Conservation (phyloP, 2,113 vertebrate genomes). For the Neolamprologus caudopunctatus region DNA sequence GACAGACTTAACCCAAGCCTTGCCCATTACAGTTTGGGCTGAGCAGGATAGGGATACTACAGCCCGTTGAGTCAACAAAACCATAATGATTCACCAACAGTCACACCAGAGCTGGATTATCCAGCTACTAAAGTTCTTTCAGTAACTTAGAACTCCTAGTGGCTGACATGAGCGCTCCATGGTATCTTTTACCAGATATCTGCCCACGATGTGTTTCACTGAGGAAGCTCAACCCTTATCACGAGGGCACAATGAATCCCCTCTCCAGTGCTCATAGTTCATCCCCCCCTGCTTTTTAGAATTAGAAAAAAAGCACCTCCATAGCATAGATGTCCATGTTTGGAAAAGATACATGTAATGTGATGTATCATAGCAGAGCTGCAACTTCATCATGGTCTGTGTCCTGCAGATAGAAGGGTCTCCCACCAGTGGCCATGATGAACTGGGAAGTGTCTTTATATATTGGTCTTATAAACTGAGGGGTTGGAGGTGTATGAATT, state of each 20-base stretch:
- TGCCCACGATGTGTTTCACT: slow-evolving; percentile 24
- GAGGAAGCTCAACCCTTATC: slow-evolving; percentile 65
- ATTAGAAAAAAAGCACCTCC: background rate
- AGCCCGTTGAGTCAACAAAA: slow-evolving; percentile 21
- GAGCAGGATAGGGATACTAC: slow-evolving; percentile 20
- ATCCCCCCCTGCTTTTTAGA: background rate
- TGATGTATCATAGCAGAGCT: background rate
- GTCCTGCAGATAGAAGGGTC: slow-evolving; percentile 46
- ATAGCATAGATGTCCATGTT: slow-evolving; percentile 14
- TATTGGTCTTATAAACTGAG: background rate
- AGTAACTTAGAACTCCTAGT: background rate
- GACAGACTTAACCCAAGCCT: background rate
- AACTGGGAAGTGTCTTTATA: background rate
- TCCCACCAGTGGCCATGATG: background rate
- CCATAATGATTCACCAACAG: slow-evolving; percentile 44
- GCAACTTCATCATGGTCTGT: background rate
- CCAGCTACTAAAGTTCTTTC: slow-evolving; percentile 1
- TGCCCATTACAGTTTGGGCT: background rate
- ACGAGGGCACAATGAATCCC: slow-evolving; percentile 28
- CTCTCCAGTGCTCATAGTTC: background rate
- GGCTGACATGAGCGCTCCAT: background rate
- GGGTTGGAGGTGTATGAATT: background rate
- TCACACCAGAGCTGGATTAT: slow-evolving; percentile 18
- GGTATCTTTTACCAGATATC: slow-evolving; percentile 13
- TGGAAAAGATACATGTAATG: slow-evolving; percentile 16